Conservation (phyloP, 2,113 vertebrate genomes). For the Paramisgurnus dabryanus region DNA sequence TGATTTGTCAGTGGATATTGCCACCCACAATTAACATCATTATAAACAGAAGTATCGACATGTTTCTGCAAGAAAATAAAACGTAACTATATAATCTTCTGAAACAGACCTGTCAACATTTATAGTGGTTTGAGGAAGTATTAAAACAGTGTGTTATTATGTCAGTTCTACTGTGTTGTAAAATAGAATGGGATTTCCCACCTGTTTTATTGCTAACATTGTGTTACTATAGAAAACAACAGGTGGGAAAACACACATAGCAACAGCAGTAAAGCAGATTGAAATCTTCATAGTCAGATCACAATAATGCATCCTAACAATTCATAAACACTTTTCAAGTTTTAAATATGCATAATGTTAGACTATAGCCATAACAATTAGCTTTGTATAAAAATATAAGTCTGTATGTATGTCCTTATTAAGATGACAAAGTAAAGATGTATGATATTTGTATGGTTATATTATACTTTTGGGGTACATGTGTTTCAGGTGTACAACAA, state of each 20-base stretch:
- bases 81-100: background rate
- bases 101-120: background rate
- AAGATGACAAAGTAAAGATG: no score
- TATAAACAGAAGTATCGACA: background rate
- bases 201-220: background rate
- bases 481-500: no score
- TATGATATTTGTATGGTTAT: no score
- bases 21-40: background rate
- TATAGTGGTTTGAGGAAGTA: background rate
- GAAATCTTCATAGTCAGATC: background rate
- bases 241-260: constrained; percentile 25
- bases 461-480: no score
- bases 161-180: background rate
- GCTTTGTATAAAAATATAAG: no score
- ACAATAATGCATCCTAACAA: no score
- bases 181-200: constrained; percentile 22
- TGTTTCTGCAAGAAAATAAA: background rate
- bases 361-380: no score
- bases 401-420: no score
- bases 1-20: no score
- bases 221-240: background rate
- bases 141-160: background rate
- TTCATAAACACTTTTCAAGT: no score
- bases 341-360: no score
- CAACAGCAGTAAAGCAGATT: background rate